phyloP scores from a whole-genome alignment of 1,140 invertebrate genomes.

The Heliconius nattereri region DNA sequence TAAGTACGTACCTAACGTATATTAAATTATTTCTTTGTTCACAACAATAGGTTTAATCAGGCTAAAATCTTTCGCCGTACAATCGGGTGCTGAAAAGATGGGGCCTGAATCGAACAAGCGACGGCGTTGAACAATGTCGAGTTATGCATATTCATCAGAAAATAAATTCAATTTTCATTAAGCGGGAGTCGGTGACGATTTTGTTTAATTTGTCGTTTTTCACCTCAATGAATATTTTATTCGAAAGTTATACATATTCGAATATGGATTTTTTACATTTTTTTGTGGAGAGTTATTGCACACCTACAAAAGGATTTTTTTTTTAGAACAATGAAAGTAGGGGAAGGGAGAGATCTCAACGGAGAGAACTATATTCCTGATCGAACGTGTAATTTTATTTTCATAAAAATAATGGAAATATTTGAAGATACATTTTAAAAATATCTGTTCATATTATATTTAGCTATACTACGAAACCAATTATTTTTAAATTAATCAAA shows the following conservation, averaged over 20 bases:
- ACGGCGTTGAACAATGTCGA: constrained; percentile 54
- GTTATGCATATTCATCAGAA: constrained; percentile 70
- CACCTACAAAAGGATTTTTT: too few species aligned
- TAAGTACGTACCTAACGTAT: not conserved
- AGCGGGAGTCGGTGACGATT: constrained; percentile 64
- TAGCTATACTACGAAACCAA: too few species aligned
- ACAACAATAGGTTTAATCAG: constrained; percentile 38
- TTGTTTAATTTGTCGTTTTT: constrained; percentile 73
- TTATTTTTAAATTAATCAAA: too few species aligned
- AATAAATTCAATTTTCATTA: constrained; percentile 72
- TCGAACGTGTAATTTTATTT: too few species aligned
- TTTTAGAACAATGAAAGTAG: too few species aligned
- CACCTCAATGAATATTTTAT: constrained; percentile 47
- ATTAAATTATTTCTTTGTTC: not conserved
- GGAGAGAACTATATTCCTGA: too few species aligned
- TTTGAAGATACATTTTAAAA: too few species aligned
- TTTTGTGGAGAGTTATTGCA: too few species aligned
- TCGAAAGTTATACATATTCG: not conserved
- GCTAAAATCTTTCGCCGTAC: constrained; percentile 42
- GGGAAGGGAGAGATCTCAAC: too few species aligned
- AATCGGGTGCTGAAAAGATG: constrained; percentile 58
- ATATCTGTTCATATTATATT: too few species aligned
- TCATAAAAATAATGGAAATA: too few species aligned
- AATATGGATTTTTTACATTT: too few species aligned
- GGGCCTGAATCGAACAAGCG: constrained; percentile 56